Conservation (phyloP, 2,113 vertebrate species). For the Mionectes macconnelli region DNA sequence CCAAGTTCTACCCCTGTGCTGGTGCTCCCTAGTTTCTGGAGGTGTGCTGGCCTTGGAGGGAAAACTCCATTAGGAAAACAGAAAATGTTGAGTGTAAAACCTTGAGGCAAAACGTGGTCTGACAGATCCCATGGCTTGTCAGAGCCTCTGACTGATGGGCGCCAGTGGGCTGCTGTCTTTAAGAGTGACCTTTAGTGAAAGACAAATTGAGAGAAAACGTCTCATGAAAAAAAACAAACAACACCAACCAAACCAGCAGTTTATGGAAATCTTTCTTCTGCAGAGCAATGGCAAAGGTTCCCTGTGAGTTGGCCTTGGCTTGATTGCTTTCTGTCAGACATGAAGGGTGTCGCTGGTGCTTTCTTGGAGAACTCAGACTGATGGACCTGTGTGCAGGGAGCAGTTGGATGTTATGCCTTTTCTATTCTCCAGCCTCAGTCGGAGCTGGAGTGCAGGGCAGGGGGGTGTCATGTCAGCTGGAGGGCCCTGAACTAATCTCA, state of each 20-base stretch:
- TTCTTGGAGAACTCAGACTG: background rate
- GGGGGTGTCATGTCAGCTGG: background rate
- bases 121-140: constrained; percentile 36
- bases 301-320: background rate
- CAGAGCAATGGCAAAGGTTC: constrained; percentile 18
- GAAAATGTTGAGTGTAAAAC: background rate
- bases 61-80: constrained; percentile 9
- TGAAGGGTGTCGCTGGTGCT: background rate
- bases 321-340: constrained; percentile 40
- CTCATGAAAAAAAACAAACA: background rate
- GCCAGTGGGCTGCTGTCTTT: constrained; percentile 20
- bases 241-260: background rate
- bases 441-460: background rate
- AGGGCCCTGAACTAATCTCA: fast-evolving
- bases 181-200: constrained; percentile 36
- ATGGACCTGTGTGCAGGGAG: background rate
- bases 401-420: background rate
- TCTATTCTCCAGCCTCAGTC: background rate
- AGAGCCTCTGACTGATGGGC: constrained; percentile 27
- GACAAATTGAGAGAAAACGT: constrained; percentile 19
- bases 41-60: background rate
- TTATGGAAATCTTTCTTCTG: constrained; percentile 13
- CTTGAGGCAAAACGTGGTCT: constrained; percentile 15
- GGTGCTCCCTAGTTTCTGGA: background rate
- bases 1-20: background rate